Evolutionary conservation across 2,888 invertebrate genomes (phyloP).

Genomic region (Pyrocoelia pectoralis): DNA sequence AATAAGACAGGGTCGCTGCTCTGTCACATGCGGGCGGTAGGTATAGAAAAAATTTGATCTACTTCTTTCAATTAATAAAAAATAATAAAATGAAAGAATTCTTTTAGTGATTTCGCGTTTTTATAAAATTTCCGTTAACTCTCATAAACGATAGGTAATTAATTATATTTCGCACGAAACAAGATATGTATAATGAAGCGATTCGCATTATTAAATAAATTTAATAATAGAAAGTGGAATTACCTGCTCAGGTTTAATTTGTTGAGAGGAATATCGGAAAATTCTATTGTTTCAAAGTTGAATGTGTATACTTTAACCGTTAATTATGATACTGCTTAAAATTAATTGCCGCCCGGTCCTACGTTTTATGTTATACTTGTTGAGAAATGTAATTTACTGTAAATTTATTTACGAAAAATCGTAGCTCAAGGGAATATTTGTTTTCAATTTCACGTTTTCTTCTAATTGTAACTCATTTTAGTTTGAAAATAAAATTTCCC

Average conservation of each 20-base stretch:
- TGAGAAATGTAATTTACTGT: neutral
- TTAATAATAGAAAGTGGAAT: neutral
- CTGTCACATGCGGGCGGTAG: conserved; percentile 22
- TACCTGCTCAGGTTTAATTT: neutral
- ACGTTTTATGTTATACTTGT: neutral
- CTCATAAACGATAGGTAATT: too few species aligned
- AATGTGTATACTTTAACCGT: neutral
- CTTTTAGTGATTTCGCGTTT: neutral
- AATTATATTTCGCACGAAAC: neutral
- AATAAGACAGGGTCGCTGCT: conserved; percentile 39
- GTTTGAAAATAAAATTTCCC: too few species aligned
- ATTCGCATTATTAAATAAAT: neutral
- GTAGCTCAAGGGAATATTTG: neutral
- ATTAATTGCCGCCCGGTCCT: too few species aligned
- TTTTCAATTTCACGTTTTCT: neutral
- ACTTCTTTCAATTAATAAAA: neutral
- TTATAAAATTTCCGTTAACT: neutral
- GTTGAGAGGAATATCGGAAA: neutral
- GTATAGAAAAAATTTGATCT: conserved; percentile 16
- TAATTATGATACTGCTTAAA: neutral
- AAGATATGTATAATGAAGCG: neutral
- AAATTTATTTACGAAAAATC: neutral
- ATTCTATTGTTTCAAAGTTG: neutral
- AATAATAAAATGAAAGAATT: neutral
- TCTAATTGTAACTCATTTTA: too few species aligned